Percentiles rank a stretch among this genome's conserved stretches.
Evolutionary conservation across 2,797 vertebrate genomes (phyloP).

Genomic region (Eulemur coronatus): DNA sequence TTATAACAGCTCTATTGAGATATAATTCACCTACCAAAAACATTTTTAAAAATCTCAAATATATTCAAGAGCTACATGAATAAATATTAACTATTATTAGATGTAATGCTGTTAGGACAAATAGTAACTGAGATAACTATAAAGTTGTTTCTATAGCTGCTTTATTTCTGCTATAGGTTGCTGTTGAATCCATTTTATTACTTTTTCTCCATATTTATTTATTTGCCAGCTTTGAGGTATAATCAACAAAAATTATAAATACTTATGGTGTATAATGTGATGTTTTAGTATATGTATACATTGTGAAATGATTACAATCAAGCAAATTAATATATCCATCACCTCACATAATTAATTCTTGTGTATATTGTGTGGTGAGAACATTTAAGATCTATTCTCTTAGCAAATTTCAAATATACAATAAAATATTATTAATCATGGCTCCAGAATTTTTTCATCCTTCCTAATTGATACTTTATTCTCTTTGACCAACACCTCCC

Average conservation of each 20-base stretch:
- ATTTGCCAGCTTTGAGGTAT: neutral
- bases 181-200: conserved; percentile 72
- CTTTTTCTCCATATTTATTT: conserved; percentile 44
- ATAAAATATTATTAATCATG: neutral
- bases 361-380: neutral
- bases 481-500: neutral
- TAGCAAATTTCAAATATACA: neutral
- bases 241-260: neutral
- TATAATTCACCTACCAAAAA: neutral
- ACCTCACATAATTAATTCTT: neutral
- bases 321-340: neutral
- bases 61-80: conserved; percentile 55
- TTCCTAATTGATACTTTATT: neutral
- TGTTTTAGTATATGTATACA: neutral
- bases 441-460: neutral
- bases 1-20: neutral
- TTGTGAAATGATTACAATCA: neutral
- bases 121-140: conserved; percentile 49
- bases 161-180: conserved; percentile 62
- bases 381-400: neutral
- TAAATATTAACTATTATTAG: conserved; percentile 62
- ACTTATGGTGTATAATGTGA: neutral
- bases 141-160: conserved; percentile 70
- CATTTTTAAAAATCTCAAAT: neutral
- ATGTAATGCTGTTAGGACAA: conserved; percentile 41